Evolutionary conservation across 2,888 invertebrate species (phyloP).

Genomic region (Lordiphosa andalusiaca): DNA sequence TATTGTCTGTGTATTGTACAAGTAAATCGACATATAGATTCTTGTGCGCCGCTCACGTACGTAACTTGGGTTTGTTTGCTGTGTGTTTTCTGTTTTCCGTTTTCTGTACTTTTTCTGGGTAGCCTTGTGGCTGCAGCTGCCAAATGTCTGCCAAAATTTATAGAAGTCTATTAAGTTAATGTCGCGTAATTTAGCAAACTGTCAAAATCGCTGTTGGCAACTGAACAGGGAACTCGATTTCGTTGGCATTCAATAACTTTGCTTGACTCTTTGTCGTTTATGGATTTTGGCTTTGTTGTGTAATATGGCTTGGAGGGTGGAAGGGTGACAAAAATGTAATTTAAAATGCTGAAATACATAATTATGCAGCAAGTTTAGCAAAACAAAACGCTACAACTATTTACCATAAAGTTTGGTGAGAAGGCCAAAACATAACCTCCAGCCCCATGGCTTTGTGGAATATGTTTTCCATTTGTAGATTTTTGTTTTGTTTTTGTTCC

Average conservation of each 20-base stretch:
- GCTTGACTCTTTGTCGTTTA: conserved; percentile 21
- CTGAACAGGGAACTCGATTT: conserved; percentile 53
- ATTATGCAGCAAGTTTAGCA: conserved; percentile 19
- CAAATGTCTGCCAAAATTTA: conserved; percentile 66
- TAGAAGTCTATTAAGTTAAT: conserved; percentile 72
- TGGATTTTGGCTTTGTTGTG: conserved; percentile 1
- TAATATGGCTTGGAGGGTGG: background rate
- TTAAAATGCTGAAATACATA: conserved; percentile 1
- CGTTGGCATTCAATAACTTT: conserved; percentile 58
- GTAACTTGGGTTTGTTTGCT: conserved; percentile 45
- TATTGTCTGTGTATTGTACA: conserved; percentile 26
- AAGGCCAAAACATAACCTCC: conserved; percentile 6
- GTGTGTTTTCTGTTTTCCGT: conserved; percentile 31
- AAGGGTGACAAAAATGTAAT: background rate
- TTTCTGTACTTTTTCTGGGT: conserved; percentile 28
- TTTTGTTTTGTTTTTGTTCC: conserved; percentile 16
- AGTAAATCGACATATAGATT: conserved; percentile 26
- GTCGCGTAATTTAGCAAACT: conserved; percentile 74
- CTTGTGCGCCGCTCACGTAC: conserved; percentile 15
- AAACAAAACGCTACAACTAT: conserved; percentile 54
- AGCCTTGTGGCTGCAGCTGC: conserved; percentile 58
- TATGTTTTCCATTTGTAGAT: conserved; percentile 22
- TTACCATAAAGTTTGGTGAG: conserved; percentile 41
- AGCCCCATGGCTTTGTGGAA: conserved; percentile 35
- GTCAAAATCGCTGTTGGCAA: conserved; percentile 63